Percentiles rank a stretch among this genome's conserved stretches.
phyloP scores from a whole-genome alignment of 2,113 vertebrate species.

The Festucalex cinctus region DNA sequence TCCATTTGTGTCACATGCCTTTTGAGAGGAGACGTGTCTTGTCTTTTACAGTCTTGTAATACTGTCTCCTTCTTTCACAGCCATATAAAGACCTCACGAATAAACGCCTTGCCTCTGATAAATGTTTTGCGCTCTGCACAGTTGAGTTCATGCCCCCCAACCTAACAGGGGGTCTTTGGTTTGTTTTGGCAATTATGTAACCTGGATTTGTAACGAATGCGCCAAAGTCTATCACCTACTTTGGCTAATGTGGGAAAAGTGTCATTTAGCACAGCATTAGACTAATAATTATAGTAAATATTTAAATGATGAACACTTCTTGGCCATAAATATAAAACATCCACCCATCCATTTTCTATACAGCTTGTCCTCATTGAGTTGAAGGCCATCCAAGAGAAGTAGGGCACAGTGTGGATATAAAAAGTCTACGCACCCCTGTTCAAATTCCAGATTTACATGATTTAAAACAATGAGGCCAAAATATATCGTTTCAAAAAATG shows the following conservation, averaged over 20 bases:
- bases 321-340: background rate
- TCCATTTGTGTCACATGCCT: conserved; percentile 8
- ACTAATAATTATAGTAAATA: background rate
- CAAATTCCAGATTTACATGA: too few species aligned
- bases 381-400: too few species aligned
- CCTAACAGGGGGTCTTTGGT: background rate
- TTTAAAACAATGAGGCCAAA: too few species aligned
- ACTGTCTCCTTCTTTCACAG: background rate
- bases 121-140: background rate
- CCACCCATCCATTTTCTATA: background rate
- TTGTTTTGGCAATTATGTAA: background rate
- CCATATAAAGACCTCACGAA: background rate
- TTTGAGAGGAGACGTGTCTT: conserved; percentile 20
- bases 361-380: too few species aligned
- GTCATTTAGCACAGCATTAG: background rate
- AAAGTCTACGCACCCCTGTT: too few species aligned
- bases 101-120: background rate
- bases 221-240: background rate
- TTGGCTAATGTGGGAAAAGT: background rate
- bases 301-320: background rate
- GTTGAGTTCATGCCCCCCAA: background rate
- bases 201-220: background rate
- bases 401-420: too few species aligned
- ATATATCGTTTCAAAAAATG: too few species aligned
- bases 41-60: conserved; percentile 18